Percentiles rank a stretch among this genome's conserved stretches.
Conservation (phyloP, 2,888 invertebrate species). For the Dasypolia templi region DNA sequence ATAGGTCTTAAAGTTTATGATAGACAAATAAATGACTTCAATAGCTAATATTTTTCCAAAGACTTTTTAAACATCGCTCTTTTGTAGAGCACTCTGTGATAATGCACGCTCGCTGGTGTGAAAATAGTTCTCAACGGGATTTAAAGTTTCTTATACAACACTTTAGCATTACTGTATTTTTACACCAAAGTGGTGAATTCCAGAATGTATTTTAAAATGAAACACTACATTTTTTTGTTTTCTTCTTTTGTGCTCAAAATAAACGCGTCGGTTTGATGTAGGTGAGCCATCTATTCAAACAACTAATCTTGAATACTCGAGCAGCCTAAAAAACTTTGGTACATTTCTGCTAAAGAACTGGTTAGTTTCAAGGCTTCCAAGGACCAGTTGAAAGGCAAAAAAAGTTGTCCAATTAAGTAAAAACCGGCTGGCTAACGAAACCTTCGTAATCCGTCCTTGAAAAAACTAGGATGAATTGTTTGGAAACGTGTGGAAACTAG, state of each 20-base stretch:
- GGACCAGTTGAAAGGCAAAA: constrained; percentile 55
- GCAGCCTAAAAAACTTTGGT: constrained; percentile 55
- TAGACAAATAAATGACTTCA: constrained; percentile 21
- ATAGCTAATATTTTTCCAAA: constrained; percentile 34
- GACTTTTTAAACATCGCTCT: constrained; percentile 37
- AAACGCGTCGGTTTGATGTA: constrained; percentile 16
- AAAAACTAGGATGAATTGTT: constrained; percentile 52
- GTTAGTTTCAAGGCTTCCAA: constrained; percentile 60
- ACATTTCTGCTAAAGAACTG: constrained; percentile 63
- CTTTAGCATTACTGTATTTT: constrained; percentile 63
- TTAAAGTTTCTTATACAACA: constrained; percentile 62
- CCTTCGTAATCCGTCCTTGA: constrained; percentile 60
- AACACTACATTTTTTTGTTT: constrained; percentile 57
- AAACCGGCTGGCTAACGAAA: constrained; percentile 54
- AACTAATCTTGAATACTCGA: constrained; percentile 39
- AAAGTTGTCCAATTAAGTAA: constrained; percentile 67
- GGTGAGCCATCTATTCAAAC: constrained; percentile 42
- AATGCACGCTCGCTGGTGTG: constrained; percentile 43
- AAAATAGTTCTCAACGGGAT: constrained; percentile 64
- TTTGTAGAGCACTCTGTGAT: constrained; percentile 54
- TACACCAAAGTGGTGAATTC: constrained; percentile 52
- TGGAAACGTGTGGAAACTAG: constrained; percentile 44
- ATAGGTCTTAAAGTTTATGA: constrained; percentile 21
- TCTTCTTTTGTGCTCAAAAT: constrained; percentile 31
- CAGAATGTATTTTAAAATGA: constrained; percentile 60